Evolutionary conservation across 2,797 vertebrate species (phyloP).

Genomic region (Phalloptychus januarius): DNA sequence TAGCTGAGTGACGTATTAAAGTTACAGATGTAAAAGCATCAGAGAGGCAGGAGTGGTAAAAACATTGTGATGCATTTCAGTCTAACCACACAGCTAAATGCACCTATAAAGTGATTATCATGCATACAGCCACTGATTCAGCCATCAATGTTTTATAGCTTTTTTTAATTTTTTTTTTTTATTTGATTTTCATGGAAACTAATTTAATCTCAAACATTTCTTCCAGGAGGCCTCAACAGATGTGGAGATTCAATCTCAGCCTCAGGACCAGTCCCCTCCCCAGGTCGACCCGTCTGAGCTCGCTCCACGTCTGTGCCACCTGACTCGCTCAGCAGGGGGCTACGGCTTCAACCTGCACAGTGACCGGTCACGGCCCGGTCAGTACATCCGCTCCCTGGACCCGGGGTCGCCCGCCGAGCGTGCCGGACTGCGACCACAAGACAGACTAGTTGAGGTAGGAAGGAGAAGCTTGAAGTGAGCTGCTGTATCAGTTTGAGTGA

Average conservation of each 20-base stretch:
- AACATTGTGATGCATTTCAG: not conserved
- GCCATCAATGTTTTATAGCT: not conserved
- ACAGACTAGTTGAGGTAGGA: conserved; percentile 92
- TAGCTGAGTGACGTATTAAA: not conserved
- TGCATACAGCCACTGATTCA: not conserved
- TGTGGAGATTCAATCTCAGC: conserved; percentile 38
- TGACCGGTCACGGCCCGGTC: conserved; percentile 91
- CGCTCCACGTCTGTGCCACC: conserved; percentile 90
- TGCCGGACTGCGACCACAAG: conserved; percentile 90
- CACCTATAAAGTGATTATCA: not conserved
- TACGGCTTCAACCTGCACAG: conserved; percentile 99
- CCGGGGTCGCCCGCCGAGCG: conserved; percentile 86
- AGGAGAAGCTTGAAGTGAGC: not conserved
- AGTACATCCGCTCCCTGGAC: conserved; percentile 95
- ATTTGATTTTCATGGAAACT: not conserved
- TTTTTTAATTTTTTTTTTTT: not conserved
- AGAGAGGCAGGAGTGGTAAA: not conserved
- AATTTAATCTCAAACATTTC: not conserved
- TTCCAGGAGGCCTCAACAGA: conserved; percentile 63
- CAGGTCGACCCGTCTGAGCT: conserved; percentile 77
- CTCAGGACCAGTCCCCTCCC: conserved; percentile 27
- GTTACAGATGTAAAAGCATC: not conserved
- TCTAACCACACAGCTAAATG: not conserved
- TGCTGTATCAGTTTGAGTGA: not conserved
- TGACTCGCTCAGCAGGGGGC: conserved; percentile 86